Evolutionary conservation across 2,888 invertebrate species (phyloP), one percentile per base, ranked within the genome.

Genomic region (Eilema caniola): DNA sequence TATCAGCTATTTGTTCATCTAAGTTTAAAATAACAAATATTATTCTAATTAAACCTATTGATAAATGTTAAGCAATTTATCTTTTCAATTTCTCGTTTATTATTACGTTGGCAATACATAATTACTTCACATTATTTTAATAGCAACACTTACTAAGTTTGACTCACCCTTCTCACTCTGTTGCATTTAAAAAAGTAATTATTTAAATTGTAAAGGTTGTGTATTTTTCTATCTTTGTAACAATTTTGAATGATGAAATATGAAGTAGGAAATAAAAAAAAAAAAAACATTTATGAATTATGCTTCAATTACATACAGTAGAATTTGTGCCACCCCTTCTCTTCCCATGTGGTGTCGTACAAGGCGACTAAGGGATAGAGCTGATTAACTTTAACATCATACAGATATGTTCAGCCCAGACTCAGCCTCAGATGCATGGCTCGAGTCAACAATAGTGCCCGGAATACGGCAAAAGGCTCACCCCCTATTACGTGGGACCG

Each of bases 31-130:
- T 79, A 81, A 78, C 65, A 76, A 73, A 81, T 68, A 53, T 69
- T 71, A 75, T 75, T 79, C 69, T 81, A 82, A 82, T 77, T 82
- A 82, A 79, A 80, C 77, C 69, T 56, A 69, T 72, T 76, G 82
- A 82, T 65, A 81, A 81, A 81, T 82, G 70, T 66, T n/a, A 12
- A 4, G 41, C 62, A 33, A 81, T 82, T 81, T 75, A 81, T 82
- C 78, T 73, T 71, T 66, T 63, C 60, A 73, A 74, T 61, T 77
- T 37, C 71, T 23, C 25, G 61, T 74, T 75, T 64, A 64, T 65
- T 66, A 33, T 57, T 57, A 24, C 23, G 24, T 16, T 20, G 53
- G 63, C 62, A 62, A 76, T 73, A 64, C 69, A 23, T 59, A 69
- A 69, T 60, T 69, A 66, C 23, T 23, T 31, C n/a, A 28, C 56